These are phyloP conservation scores for Teleogryllus oceanicus DNA, from an alignment of 2,888 invertebrate species.

Conservation along the genomic window DNA sequence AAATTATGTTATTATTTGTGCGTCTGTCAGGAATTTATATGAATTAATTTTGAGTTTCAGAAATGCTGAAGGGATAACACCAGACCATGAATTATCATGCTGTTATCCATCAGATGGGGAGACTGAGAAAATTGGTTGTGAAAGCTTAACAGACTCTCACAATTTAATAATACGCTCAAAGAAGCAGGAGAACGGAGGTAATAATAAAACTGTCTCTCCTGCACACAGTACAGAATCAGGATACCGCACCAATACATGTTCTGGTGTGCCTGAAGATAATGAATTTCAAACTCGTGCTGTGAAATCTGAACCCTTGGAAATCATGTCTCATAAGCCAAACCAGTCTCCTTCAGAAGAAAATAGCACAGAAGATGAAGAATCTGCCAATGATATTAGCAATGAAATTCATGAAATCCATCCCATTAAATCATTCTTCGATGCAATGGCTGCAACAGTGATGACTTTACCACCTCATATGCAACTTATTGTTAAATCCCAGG, in stretches of 20 bases:
- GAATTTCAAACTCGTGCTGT: background rate
- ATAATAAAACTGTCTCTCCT: background rate
- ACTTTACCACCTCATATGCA: slow-evolving; percentile 4
- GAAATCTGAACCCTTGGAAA: background rate
- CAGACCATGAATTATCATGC: background rate
- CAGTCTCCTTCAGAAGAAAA: slow-evolving; percentile 8
- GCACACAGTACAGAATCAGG: slow-evolving; percentile 18
- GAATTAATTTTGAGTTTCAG: background rate
- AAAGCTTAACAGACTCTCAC: slow-evolving; percentile 7
- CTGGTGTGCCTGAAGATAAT: background rate
- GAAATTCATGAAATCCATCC: slow-evolving; percentile 4
- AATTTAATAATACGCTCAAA: background rate
- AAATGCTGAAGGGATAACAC: slow-evolving; percentile 6
- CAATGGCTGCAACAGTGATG: background rate
- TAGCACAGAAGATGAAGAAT: slow-evolving; percentile 3
- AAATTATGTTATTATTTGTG: too few species aligned
- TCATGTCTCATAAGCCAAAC: background rate
- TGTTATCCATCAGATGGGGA: background rate
- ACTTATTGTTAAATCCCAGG: background rate
- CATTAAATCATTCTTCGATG: background rate
- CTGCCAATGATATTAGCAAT: background rate
- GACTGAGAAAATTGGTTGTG: background rate
- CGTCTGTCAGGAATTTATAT: background rate
- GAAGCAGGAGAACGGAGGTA: background rate
- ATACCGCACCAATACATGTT: background rate